Percentiles rank a stretch among this genome's conserved stretches.
Evolutionary conservation across 2,113 vertebrate species (phyloP).

Genomic region (Clinocottus analis): DNA sequence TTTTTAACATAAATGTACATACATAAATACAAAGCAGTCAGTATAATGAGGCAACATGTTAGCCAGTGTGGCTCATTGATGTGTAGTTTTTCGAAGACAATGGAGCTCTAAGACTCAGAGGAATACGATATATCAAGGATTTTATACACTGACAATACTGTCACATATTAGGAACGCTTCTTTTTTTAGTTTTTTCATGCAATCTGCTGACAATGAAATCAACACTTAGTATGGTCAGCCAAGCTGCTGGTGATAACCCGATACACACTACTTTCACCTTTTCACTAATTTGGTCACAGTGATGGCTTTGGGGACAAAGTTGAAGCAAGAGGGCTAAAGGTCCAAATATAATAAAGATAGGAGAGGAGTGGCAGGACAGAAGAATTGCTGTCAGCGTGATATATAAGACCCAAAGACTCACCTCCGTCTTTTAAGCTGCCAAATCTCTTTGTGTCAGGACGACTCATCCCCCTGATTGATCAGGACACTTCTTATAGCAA

Average conservation of each 20-base stretch:
- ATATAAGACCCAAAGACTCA: conserved; percentile 50
- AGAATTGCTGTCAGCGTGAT: conserved; percentile 24
- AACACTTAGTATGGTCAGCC: not conserved
- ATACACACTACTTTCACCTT: conserved; percentile 17
- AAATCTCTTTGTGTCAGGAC: conserved; percentile 36
- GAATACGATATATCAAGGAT: not conserved
- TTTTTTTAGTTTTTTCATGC: not conserved
- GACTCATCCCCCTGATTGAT: conserved; percentile 22
- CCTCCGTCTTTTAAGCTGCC: conserved; percentile 12
- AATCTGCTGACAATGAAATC: not conserved
- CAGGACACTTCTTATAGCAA: conserved; percentile 29
- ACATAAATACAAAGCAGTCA: not conserved
- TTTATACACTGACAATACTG: not conserved
- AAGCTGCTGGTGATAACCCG: not conserved
- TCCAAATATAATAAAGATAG: conserved; percentile 57
- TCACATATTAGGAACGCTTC: not conserved
- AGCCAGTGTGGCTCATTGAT: not conserved
- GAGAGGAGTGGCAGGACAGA: conserved; percentile 58
- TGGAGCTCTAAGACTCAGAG: not conserved
- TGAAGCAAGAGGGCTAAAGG: conserved; percentile 44
- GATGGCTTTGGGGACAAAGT: conserved; percentile 60
- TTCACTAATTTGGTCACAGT: not conserved
- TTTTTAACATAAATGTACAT: too few relatives aligned
- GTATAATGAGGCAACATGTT: not conserved
- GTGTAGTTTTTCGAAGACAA: not conserved